These are phyloP conservation scores for Icerya purchasi DNA, from an alignment of 2,888 invertebrate genomes.

Conservation along the genomic window DNA sequence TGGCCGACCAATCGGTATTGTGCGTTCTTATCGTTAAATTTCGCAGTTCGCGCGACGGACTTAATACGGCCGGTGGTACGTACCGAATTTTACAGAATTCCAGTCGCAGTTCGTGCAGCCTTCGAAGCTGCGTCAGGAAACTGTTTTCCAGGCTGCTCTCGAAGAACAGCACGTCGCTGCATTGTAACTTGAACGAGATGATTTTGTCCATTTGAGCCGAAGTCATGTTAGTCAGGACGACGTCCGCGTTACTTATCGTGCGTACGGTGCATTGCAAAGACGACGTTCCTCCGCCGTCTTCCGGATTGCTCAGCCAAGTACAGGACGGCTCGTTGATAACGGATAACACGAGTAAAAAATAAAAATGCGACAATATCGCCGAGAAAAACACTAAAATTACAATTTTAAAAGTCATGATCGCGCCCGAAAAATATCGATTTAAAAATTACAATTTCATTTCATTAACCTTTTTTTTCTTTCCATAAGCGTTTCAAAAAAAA, in stretches of 20 bases:
- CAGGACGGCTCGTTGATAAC: constrained; percentile 48
- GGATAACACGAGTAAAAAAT: constrained; percentile 12
- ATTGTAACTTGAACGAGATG: constrained; percentile 43
- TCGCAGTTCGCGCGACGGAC: constrained; percentile 55
- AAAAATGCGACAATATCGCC: no score
- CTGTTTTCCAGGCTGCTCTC: constrained; percentile 40
- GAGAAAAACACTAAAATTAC: no score
- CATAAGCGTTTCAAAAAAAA: no score
- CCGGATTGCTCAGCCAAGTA: constrained; percentile 34
- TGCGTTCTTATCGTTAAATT: constrained; percentile 68
- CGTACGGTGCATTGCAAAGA: constrained; percentile 39
- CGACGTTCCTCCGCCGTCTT: constrained; percentile 29
- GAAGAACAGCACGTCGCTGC: constrained; percentile 51
- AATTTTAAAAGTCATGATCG: no score
- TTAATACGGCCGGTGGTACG: constrained; percentile 57
- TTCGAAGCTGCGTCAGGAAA: constrained; percentile 22
- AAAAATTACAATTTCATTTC: no score
- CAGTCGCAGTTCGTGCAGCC: constrained; percentile 55
- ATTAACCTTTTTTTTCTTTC: no score
- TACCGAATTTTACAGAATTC: constrained; percentile 70
- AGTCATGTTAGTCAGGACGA: constrained; percentile 44
- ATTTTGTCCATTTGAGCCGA: constrained; percentile 44
- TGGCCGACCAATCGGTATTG: constrained; percentile 64
- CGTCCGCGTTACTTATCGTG: constrained; percentile 45
- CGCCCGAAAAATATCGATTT: no score